Percentiles rank a stretch among this genome's conserved stretches.
Conservation (phyloP, 2,797 vertebrate genomes). For the Poliocrania exsul region DNA sequence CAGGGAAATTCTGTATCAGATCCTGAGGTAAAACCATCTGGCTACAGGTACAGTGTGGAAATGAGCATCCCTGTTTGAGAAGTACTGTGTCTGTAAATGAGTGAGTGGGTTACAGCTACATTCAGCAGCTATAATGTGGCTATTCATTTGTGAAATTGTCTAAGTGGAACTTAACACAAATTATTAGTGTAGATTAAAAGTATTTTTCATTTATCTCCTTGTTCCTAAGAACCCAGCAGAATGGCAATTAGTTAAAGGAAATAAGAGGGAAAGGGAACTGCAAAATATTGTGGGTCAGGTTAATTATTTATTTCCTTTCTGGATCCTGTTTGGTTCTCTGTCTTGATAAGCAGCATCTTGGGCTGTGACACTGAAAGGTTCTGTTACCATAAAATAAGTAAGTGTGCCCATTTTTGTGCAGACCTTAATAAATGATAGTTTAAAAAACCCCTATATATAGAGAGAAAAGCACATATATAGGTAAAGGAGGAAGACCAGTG, state of each 20-base stretch:
- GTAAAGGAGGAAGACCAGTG: neutral
- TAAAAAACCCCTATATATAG: neutral
- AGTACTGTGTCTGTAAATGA: neutral
- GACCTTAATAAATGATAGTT: neutral
- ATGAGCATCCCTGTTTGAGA: neutral
- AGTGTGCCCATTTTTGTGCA: neutral
- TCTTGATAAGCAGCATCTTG: neutral
- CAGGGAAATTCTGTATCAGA: neutral
- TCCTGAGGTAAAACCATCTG: neutral
- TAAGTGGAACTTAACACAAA: constrained; percentile 41
- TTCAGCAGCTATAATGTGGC: neutral
- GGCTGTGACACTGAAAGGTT: neutral
- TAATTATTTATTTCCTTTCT: constrained; percentile 2
- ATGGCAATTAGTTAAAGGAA: constrained; percentile 14
- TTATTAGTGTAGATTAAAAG: constrained; percentile 35
- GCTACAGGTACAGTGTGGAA: neutral
- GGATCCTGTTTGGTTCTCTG: neutral
- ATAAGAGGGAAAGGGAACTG: neutral
- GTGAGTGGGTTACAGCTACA: neutral
- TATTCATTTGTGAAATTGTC: constrained; percentile 32
- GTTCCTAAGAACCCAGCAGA: neutral
- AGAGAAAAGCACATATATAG: neutral
- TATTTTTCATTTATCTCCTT: constrained; percentile 31
- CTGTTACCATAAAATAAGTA: neutral
- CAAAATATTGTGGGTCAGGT: neutral